Conservation (phyloP, 23 tunicate genomes). For the Trididemnum clinides region DNA sequence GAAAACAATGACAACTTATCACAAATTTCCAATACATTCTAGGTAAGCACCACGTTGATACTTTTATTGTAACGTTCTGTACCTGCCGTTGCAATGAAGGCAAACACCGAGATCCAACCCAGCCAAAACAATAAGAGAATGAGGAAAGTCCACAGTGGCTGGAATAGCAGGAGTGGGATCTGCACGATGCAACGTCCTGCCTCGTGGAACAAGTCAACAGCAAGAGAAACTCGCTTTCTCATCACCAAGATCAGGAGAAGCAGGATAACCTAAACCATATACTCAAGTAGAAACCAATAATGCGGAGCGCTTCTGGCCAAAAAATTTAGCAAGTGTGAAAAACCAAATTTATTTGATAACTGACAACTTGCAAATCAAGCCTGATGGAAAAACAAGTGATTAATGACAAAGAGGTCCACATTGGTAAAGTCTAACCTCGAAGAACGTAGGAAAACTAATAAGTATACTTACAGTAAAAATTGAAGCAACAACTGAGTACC, state of each 20-base stretch:
- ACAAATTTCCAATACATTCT: too few relatives aligned
- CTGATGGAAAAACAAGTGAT: not conserved
- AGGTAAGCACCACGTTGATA: too few relatives aligned
- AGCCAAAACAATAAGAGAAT: constrained; percentile 74
- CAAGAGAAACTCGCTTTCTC: constrained; percentile 83
- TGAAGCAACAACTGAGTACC: constrained; percentile 82
- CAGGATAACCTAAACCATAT: constrained; percentile 69
- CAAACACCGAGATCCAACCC: constrained; percentile 83
- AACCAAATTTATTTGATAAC: too few relatives aligned
- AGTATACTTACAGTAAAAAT: constrained; percentile 67
- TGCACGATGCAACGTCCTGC: constrained; percentile 74
- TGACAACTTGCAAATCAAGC: not conserved
- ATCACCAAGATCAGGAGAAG: constrained; percentile 82
- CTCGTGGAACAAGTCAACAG: constrained; percentile 77
- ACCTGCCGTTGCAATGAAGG: constrained; percentile 83
- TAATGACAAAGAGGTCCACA: not conserved
- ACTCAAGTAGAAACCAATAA: too few relatives aligned
- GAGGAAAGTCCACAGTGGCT: constrained; percentile 88
- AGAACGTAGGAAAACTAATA: not conserved
- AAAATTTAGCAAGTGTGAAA: too few relatives aligned
- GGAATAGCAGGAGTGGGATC: constrained; percentile 69
- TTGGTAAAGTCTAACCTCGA: too few relatives aligned
- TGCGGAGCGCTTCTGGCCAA: too few relatives aligned
- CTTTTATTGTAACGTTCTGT: too few relatives aligned
- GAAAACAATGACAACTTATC: too few relatives aligned